Base-by-base conservation (phyloP, 1,140 invertebrate genomes). In the Lucilia cuprina region DNA sequence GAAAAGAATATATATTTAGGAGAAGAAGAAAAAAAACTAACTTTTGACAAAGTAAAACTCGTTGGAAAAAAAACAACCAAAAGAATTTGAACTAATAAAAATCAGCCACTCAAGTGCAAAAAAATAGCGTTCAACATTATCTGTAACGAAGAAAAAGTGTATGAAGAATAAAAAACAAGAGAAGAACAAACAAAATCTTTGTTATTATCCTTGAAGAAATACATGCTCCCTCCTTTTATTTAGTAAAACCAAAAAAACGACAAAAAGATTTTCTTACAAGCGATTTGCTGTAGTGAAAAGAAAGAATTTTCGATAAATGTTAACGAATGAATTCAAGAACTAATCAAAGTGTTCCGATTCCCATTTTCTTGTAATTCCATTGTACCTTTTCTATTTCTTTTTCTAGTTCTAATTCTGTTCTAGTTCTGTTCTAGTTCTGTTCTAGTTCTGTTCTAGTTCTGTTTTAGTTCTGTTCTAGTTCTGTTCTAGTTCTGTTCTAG, bases 31-130 rank as follows among this genome's bases (percentile, higher is more conserved):
- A 21, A 21, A 70, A 70, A 70, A 55, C 12, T 21, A 70, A 70
- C 65, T 70, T 70, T 70, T 70, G 65, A 19, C 65, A 70, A 70
- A 70, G 65, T 70, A 70, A 70, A 17, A 70, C 7, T 19, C 65
- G 5, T 41, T 41, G 35, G 13, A 35, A 35, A 47, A 83, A 83
- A 41, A 21, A 70, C 0, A 83, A 50, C 50, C 65, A 65, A 77
- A 85, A 89, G 88, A 89, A 89, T 89, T 89, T 65, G 87, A 88
- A 89, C 88, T 89, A 89, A 89, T 89, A 89, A 89, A 89, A 89
- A 89, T 89, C 88, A 89, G 84, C 86, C 88, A 89, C 89, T 89
- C 88, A 88, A 89, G 88, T 89, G 88, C 88, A 88, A 89, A 89
- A 89, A 89, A 89, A 89, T 89, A 88, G 88, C 87, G 88, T 35